These are phyloP conservation scores for Syngnathus floridae DNA, from an alignment of 2,113 vertebrate species.

Conservation along the genomic window DNA sequence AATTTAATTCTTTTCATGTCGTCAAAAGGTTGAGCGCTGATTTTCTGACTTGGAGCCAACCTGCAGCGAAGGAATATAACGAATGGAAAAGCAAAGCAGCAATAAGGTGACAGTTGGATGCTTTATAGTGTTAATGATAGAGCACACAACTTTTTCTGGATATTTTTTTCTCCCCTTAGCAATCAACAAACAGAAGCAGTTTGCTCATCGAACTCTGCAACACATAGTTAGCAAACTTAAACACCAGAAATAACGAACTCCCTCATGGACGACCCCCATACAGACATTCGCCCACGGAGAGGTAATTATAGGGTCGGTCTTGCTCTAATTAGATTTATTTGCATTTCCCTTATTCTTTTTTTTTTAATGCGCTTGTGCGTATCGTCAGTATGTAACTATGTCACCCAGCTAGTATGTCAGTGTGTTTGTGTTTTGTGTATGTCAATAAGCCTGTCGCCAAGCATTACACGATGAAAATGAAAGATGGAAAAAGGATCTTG, in stretches of 20 bases:
- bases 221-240: constrained; percentile 49
- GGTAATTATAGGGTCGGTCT: constrained; percentile 62
- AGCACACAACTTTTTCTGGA: constrained; percentile 47
- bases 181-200: constrained; percentile 59
- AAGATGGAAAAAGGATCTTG: constrained; percentile 25
- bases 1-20: neutral
- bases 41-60: constrained; percentile 34
- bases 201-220: constrained; percentile 37
- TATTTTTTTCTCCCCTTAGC: constrained; percentile 32
- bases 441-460: constrained; percentile 45
- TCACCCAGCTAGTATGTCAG: constrained; percentile 12
- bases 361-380: constrained; percentile 2
- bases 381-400: constrained; percentile 7
- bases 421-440: constrained; percentile 53
- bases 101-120: constrained; percentile 26
- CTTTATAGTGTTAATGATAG: constrained; percentile 56
- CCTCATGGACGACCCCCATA: constrained; percentile 44
- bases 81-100: constrained; percentile 12
- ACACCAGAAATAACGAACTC: constrained; percentile 48
- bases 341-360: constrained; percentile 42
- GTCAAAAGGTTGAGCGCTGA: constrained; percentile 36
- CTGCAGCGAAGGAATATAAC: constrained; percentile 20
- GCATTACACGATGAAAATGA: constrained; percentile 48
- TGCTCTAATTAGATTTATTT: constrained; percentile 62
- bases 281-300: constrained; percentile 52